A percentile compares a stretch with the other conserved stretches of the same genome.
Conservation (phyloP, 2,888 invertebrate species). For the Athetis lepigone region DNA sequence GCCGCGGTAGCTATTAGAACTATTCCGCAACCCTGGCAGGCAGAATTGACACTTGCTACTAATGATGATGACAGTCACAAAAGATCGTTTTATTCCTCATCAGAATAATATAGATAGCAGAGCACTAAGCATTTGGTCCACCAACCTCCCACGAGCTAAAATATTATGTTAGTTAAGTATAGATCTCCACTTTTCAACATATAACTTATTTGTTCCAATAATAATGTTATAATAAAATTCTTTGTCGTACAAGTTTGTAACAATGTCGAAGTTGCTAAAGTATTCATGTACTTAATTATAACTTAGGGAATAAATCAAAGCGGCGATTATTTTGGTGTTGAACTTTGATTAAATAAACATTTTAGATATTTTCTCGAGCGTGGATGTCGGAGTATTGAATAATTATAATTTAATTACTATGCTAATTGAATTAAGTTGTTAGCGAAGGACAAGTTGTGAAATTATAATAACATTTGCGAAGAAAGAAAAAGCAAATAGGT, state of each 20-base stretch:
- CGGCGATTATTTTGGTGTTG: constrained; percentile 28
- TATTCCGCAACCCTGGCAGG: too few relatives aligned
- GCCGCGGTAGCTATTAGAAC: too few relatives aligned
- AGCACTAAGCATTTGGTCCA: neutral
- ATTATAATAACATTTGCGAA: neutral
- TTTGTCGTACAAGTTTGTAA: constrained; percentile 41
- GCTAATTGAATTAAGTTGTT: constrained; percentile 27
- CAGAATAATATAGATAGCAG: neutral
- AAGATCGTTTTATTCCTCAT: neutral
- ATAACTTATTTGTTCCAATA: constrained; percentile 30
- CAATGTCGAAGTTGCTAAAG: constrained; percentile 45
- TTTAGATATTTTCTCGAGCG: constrained; percentile 27
- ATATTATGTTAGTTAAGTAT: constrained; percentile 13
- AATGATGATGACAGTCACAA: neutral
- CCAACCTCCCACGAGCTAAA: neutral
- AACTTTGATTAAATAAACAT: constrained; percentile 51
- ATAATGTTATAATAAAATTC: constrained; percentile 36
- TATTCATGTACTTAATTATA: constrained; percentile 53
- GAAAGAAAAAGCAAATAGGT: neutral
- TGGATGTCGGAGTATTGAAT: constrained; percentile 17
- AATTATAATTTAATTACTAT: constrained; percentile 24
- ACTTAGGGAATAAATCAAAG: constrained; percentile 52
- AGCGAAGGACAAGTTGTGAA: constrained; percentile 2
- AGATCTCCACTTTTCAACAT: constrained; percentile 18
- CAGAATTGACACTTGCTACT: too few relatives aligned